A percentile compares a stretch with the other conserved stretches of the same genome.
These are phyloP conservation scores for Otocyon megalotis DNA, from an alignment of 2,113 vertebrate genomes.

Conservation along the genomic window DNA sequence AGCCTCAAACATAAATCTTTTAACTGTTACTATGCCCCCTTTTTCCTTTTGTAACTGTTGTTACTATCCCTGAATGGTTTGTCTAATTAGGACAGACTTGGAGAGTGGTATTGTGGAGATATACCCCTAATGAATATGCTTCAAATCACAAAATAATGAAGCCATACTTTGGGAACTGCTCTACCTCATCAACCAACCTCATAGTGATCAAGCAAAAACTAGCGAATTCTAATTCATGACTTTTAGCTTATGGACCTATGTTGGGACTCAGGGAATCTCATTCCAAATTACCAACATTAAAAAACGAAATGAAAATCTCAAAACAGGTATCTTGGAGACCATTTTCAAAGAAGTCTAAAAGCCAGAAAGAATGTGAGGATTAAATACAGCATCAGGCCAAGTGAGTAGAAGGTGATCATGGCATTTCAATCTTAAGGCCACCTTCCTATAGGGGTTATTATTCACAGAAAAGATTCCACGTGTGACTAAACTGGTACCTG, in stretches of 20 bases:
- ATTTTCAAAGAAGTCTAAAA: constrained; percentile 11
- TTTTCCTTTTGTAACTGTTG: constrained; percentile 54
- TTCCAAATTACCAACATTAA: constrained; percentile 42
- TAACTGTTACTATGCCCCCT: not conserved
- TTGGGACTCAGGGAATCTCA: not conserved
- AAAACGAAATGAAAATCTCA: constrained; percentile 34
- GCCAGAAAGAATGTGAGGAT: not conserved
- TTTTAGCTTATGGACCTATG: not conserved
- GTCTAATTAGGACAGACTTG: constrained; percentile 68
- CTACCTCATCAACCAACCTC: constrained; percentile 42
- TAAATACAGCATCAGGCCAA: not conserved
- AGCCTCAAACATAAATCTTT: constrained; percentile 54
- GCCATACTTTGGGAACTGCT: not conserved
- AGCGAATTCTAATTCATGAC: constrained; percentile 11
- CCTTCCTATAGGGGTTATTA: not conserved
- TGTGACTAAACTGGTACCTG: not conserved
- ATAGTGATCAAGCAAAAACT: constrained; percentile 15
- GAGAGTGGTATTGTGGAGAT: constrained; percentile 53
- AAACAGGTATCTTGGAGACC: constrained; percentile 5
- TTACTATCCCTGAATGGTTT: constrained; percentile 44
- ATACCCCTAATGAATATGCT: not conserved
- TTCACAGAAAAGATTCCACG: not conserved
- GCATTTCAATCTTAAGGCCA: not conserved
- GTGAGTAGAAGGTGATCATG: not conserved
- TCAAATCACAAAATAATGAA: constrained; percentile 68